Evolutionary conservation across 2,888 invertebrate species (phyloP), one percentile per base, ranked within the genome.

Genomic region (Hemistola chrysoprasaria): DNA sequence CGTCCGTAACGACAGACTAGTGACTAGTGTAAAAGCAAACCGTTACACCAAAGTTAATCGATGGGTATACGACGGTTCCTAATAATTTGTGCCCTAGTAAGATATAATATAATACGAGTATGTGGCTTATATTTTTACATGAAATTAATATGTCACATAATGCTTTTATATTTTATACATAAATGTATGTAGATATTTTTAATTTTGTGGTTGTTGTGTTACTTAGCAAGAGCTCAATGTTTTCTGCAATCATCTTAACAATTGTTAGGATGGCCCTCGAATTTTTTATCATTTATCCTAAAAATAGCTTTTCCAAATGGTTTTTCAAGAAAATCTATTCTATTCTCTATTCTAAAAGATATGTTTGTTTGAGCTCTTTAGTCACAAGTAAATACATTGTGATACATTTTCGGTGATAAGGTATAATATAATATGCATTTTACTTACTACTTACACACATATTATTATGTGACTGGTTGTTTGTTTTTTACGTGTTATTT

Each of bases 31-130:
- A 40, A 33, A 36, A 38, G 38, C 38, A 25, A 44, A 41, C 40
- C 48, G 31, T 47, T 41, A 38, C 56, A 69, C 67, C 63, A 64
- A 68, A 63, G 56, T 59, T 48, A 56, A 55, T 47, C 40, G 44
- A 32, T 41, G 30, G 39, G 53, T 56, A 49, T 41, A 43, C 24
- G 31, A 46, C 43, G 41, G 51, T 65, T 59, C 59, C 63, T 54
- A 45, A 35, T 36, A 25, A 40, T 45, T 62, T 48, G 43, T 66
- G 68, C 60, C 47, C 50, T 42, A 55, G 68, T 66, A 69, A 69
- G 68, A 69, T 69, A n/a, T n/a, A 68, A 52, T 42, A 53, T 51
- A 55, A 52, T 39, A 58, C 30, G 22, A 44, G 33, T 29, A 40
- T 40, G 25, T 40, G 47, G 47, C 46, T 40, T 54, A 45, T 29